Conservation (phyloP, 2,113 vertebrate species). For the Tamias sibiricus region DNA sequence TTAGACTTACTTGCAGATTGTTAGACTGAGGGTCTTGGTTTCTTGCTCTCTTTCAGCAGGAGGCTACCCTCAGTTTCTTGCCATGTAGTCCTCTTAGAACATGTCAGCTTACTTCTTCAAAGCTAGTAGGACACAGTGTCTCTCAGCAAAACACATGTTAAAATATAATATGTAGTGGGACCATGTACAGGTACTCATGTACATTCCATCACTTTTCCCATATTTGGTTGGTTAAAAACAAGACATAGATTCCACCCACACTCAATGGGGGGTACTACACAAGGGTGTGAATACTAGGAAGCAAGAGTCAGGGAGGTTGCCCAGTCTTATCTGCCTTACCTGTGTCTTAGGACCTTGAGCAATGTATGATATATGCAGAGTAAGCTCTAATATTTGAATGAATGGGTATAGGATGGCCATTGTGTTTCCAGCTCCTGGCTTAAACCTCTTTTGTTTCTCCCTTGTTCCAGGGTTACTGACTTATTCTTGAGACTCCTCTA, state of each 20-base stretch:
- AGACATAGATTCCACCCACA: neutral
- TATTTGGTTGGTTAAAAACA: conserved; percentile 10
- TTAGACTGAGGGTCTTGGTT: neutral
- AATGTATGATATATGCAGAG: neutral
- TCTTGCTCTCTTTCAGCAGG: conserved; percentile 16
- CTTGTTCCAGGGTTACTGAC: conserved; percentile 80
- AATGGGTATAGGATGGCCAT: neutral
- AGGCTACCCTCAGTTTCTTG: neutral
- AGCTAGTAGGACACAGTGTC: neutral
- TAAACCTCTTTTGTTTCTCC: conserved; percentile 43
- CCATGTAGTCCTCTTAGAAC: neutral
- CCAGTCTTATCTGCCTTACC: neutral
- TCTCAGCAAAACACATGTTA: conserved; percentile 28
- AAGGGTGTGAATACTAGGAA: neutral
- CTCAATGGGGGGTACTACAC: neutral
- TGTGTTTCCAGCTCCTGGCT: neutral
- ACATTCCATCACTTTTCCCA: neutral
- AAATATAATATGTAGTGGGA: neutral
- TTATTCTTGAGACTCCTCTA: conserved; percentile 67
- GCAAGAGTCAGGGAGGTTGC: neutral
- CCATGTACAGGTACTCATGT: neutral
- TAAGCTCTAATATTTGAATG: neutral
- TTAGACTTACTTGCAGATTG: conserved; percentile 1
- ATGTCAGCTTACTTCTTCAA: neutral
- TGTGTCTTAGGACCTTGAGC: neutral